Evolutionary conservation across 1,140 invertebrate species (phyloP), one percentile per base, ranked within the genome.

Genomic region (Phenacoccus solenopsis): DNA sequence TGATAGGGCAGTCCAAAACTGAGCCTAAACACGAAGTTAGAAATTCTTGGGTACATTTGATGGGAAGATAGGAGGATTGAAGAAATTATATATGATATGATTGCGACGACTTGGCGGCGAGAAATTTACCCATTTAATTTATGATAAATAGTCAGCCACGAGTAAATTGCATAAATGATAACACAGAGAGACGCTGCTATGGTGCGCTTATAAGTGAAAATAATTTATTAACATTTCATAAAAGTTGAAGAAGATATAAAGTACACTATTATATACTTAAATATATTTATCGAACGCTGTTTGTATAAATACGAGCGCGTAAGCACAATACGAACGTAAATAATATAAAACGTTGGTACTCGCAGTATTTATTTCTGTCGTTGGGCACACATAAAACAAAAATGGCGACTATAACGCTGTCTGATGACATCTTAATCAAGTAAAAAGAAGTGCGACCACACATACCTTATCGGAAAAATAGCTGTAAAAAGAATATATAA

Each of bases 161-260:
- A 64, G 25, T 64, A 64, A 64, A 64, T 64, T 27, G 59, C 21
- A 64, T 64, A 64, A 64, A 64, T 64, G 25, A 64, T 27, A 64
- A 25, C 25, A 64, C 25, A 64, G 59, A 64, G 20, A 24, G 25
- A 64, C 25, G 59, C 21, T 64, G 59, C 25, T 64, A 64, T 27
- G 25, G 59, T 64, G 25, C n/a, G n/a, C n/a, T n/a, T n/a, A n/a
- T 20, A 64, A 64, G 59, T 27, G 59, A 25, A 64, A 64, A 64
- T 64, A 64, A 64, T 64, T 64, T 64, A 64, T 64, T 64, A 64
- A 64, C 59, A 64, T 64, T 64, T 64, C 59, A 64, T 64, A 64
- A 64, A 64, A 64, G 22, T 64, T 64, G 25, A 64, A 64, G 59
- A 64, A 64, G 59, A 64, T 64, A 64, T 64, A 64, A 64, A 64